Evolutionary conservation across 2,888 invertebrate species (phyloP).

Genomic region (Dendrolimus houi): DNA sequence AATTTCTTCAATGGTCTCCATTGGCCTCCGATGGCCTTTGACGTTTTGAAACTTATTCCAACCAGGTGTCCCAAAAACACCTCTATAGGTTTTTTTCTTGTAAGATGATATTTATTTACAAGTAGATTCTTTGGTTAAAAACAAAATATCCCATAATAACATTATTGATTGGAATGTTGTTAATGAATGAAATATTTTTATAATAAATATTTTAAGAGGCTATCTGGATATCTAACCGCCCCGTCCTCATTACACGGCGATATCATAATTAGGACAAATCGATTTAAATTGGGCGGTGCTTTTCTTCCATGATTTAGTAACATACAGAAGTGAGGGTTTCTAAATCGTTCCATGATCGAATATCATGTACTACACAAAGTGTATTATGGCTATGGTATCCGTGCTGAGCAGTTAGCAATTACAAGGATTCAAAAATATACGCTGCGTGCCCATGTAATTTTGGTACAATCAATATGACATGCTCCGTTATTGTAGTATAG

Average conservation of each 20-base stretch:
- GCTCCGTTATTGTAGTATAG: slow-evolving; percentile 28
- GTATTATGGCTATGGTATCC: slow-evolving; percentile 42
- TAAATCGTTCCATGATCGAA: slow-evolving; percentile 32
- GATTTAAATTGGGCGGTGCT: slow-evolving; percentile 69
- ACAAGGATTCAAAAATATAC: slow-evolving; percentile 63
- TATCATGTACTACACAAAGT: slow-evolving; percentile 28
- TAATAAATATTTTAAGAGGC: slow-evolving; percentile 1
- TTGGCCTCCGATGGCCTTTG: no score
- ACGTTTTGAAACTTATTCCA: no score
- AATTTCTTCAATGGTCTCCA: no score
- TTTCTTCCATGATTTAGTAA: slow-evolving; percentile 71
- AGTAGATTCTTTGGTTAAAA: no score
- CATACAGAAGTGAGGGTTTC: slow-evolving; percentile 63
- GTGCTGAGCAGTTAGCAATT: slow-evolving; percentile 58
- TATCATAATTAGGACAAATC: slow-evolving; percentile 68
- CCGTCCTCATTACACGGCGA: slow-evolving; percentile 11
- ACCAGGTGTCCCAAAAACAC: no score
- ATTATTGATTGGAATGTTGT: no score
- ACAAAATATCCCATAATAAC: no score
- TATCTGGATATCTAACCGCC: slow-evolving; percentile 15
- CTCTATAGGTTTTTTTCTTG: no score
- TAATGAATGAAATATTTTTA: no score
- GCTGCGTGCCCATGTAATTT: slow-evolving; percentile 37
- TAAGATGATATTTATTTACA: no score
- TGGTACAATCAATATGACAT: slow-evolving; percentile 41